These are phyloP conservation scores for Edolisoma coerulescens DNA, from an alignment of 2,113 vertebrate genomes.

Conservation along the genomic window DNA sequence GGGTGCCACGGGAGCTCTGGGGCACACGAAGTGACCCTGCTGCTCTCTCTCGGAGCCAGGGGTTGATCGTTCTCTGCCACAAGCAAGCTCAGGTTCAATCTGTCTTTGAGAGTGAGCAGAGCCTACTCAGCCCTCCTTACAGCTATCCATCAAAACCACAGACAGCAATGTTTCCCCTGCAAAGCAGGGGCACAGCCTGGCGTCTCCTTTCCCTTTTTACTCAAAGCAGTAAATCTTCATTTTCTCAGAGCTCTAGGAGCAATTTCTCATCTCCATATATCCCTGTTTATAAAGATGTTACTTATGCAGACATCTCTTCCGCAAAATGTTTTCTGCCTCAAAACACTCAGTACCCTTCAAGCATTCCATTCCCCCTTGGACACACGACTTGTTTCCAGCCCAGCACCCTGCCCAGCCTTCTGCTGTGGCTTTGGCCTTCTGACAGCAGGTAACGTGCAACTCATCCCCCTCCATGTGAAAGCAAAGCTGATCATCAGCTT, in stretches of 20 bases:
- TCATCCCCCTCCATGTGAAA: not conserved
- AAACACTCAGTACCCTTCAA: not conserved
- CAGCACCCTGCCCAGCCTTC: not conserved
- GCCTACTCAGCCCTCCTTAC: not conserved
- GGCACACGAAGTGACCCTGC: fast-evolving
- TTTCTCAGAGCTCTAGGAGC: not conserved
- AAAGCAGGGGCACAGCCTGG: not conserved
- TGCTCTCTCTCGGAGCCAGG: not conserved
- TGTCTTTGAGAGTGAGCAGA: not conserved
- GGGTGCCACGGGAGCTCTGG: fast-evolving
- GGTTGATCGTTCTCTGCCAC: fast-evolving
- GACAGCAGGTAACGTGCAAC: conserved; percentile 8
- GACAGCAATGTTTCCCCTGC: not conserved
- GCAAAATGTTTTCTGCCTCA: not conserved
- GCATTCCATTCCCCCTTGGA: not conserved
- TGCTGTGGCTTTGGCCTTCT: not conserved
- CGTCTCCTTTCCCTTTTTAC: not conserved
- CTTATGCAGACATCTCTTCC: not conserved
- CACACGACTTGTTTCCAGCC: not conserved
- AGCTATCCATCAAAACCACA: not conserved
- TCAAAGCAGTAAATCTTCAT: not conserved
- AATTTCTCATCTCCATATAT: not conserved
- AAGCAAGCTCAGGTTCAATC: not conserved
- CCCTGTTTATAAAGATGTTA: not conserved
- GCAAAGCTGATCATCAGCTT: not conserved